Base-by-base conservation (phyloP, 2,888 invertebrate genomes). In the Dasysyrphus albostriatus region DNA sequence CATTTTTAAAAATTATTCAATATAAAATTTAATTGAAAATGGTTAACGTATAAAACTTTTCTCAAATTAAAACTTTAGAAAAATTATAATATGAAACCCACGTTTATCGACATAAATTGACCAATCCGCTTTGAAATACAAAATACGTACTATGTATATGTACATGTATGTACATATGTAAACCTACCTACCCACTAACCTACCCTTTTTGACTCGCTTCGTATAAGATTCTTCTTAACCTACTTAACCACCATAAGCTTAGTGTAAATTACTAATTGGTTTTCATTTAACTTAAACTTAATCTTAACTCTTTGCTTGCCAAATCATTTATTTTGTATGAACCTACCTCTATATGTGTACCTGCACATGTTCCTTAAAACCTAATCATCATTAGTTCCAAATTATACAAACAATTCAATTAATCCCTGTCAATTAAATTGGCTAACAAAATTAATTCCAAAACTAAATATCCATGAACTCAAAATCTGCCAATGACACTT, bases 401-500 rank as follows among this genome's bases (percentile, higher is more conserved):
- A 32, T 54, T 54, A 32, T 24, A 24, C 6, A 54, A 5, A 51
- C 24, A 47, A 34, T 49, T 49, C 67, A 49, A 67, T 67, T 67
- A 67, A 49, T 67, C 19, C 67, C 37, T 37, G 67, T 67, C 67
- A 67, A 49, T 34, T 67, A 37, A 67, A 67, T 67, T 67, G 49
- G 34, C 47, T 37, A 67, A 24, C 14, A 49, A 67, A 67, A 67
- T 67, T 49, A 37, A 67, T 67, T 67, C 49, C 67, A 67, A 67
- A 49, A 63, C n/a, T 9, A 42, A 63, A 63, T n/a, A 67, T 16
- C 67, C 67, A 49, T 67, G 67, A 67, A 67, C 65, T 67, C 65
- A 67, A 67, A 67, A 67, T 42, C 47, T 49, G 49, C 65, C 65
- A 67, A 67, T 67, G 65, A 67, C 65, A 67, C 65, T 49, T 49